A percentile compares a stretch with the other conserved stretches of the same genome.
phyloP scores from a whole-genome alignment of 2,888 invertebrate genomes.

The Andrena hattorfiana region DNA sequence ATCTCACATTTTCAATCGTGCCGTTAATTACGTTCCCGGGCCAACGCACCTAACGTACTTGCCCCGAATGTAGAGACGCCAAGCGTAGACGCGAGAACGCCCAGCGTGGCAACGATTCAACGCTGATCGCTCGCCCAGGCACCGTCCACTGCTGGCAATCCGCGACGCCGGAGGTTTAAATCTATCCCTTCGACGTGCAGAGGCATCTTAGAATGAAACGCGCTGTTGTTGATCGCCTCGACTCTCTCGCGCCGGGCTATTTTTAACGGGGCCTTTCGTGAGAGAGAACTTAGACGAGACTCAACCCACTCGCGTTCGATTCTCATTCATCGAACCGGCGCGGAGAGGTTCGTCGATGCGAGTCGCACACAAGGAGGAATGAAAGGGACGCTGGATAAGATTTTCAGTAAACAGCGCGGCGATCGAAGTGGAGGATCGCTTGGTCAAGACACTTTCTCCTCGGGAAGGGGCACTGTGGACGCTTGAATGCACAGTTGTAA shows the following conservation, averaged over 20 bases:
- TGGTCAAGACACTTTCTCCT: too few relatives aligned
- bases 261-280: slow-evolving; percentile 25
- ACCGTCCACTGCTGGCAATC: slow-evolving; percentile 6
- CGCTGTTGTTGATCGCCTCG: slow-evolving; percentile 12
- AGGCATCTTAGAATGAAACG: slow-evolving; percentile 44
- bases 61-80: neutral
- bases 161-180: slow-evolving; percentile 43
- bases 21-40: slow-evolving; percentile 2
- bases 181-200: slow-evolving; percentile 32
- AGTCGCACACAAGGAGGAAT: neutral
- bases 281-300: slow-evolving; percentile 12
- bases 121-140: slow-evolving; percentile 21
- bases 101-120: slow-evolving; percentile 47
- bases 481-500: too few relatives aligned
- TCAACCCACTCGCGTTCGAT: neutral
- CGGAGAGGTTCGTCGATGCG: neutral
- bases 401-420: too few relatives aligned
- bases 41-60: neutral
- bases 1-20: neutral
- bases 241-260: slow-evolving; percentile 22
- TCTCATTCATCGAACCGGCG: neutral
- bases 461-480: too few relatives aligned
- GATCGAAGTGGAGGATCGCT: too few relatives aligned
- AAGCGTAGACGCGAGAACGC: slow-evolving; percentile 16
- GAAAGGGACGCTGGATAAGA: too few relatives aligned